phyloP scores from a whole-genome alignment of 2,888 invertebrate species.

The Patella pellucida region DNA sequence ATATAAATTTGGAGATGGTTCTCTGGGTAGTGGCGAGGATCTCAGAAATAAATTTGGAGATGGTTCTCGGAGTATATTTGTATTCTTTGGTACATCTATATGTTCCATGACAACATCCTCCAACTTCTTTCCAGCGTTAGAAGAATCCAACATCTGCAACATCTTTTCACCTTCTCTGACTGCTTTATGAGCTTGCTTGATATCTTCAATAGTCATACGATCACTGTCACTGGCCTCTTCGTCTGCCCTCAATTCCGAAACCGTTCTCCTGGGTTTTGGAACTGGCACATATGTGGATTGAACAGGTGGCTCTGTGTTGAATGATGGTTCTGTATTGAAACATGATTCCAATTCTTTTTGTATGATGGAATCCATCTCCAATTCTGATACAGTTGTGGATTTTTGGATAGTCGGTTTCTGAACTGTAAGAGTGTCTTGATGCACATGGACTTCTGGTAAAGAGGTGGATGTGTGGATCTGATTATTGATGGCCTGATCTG shows the following conservation, averaged over 20 bases:
- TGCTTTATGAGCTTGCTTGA: slow-evolving; percentile 2
- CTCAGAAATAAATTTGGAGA: not conserved
- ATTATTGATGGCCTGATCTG: slow-evolving; percentile 13
- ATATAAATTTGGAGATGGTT: not conserved
- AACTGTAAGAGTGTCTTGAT: slow-evolving; percentile 32
- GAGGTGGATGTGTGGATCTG: slow-evolving; percentile 28
- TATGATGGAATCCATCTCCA: not conserved
- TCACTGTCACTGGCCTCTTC: not conserved
- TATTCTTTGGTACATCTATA: not conserved
- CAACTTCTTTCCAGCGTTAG: not conserved
- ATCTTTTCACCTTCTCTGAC: not conserved
- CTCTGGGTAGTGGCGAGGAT: not conserved
- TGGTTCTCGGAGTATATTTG: not conserved
- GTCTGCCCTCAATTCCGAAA: not conserved
- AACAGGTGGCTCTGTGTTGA: not conserved
- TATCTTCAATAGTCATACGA: not conserved
- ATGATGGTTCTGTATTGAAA: too few relatives aligned
- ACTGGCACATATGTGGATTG: not conserved
- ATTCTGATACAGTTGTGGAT: slow-evolving; percentile 22
- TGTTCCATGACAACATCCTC: slow-evolving; percentile 1
- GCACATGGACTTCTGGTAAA: slow-evolving; percentile 36
- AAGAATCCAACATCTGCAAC: not conserved
- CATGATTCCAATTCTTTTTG: too few relatives aligned
- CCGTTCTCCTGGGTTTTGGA: not conserved
- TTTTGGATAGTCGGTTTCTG: slow-evolving; percentile 34